Evolutionary conservation across 2,888 invertebrate species (phyloP).

Genomic region (Rhagonycha lutea): DNA sequence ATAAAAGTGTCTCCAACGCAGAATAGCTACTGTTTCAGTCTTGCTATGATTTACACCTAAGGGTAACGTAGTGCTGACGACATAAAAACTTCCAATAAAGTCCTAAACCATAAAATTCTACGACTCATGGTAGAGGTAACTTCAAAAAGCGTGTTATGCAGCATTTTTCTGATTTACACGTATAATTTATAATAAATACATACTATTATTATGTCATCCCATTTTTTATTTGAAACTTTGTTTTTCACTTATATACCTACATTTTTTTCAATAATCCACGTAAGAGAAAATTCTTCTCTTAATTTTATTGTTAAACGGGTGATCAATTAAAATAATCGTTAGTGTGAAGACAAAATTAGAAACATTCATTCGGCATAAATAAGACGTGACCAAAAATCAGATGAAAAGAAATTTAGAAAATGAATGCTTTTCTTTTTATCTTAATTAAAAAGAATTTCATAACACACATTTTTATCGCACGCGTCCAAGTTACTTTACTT

Average conservation of each 20-base stretch:
- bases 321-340: background rate
- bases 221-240: background rate
- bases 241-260: background rate
- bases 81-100: slow-evolving; percentile 38
- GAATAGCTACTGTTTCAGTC: slow-evolving; percentile 31
- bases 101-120: slow-evolving; percentile 30
- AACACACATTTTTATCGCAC: too few species aligned
- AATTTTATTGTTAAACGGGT: background rate
- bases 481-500: too few species aligned
- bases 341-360: too few species aligned
- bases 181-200: background rate
- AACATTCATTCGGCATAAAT: too few species aligned
- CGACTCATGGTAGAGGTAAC: slow-evolving; percentile 11
- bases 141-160: slow-evolving; percentile 22
- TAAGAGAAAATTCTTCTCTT: background rate
- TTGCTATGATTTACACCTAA: slow-evolving; percentile 36
- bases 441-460: too few species aligned
- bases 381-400: too few species aligned
- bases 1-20: slow-evolving; percentile 36
- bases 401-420: too few species aligned
- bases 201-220: background rate
- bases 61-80: slow-evolving; percentile 38
- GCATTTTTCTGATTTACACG: slow-evolving; percentile 3
- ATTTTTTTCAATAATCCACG: background rate
- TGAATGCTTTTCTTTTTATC: too few species aligned